Evolutionary conservation across 2,113 vertebrate genomes (phyloP).

Genomic region (Melanerpes formicivorus): DNA sequence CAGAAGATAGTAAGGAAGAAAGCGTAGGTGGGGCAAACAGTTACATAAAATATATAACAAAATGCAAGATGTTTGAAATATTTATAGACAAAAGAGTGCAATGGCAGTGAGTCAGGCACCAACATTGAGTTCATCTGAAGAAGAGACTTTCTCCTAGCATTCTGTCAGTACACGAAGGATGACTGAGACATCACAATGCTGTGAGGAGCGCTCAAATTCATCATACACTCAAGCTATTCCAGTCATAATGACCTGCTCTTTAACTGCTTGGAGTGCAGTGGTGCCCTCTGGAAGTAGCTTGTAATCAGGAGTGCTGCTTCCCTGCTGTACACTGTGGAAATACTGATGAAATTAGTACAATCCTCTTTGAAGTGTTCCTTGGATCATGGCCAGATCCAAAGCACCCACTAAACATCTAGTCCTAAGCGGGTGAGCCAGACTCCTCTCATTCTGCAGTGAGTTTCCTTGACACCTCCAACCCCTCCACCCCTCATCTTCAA

Average conservation of each 20-base stretch:
- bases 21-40: neutral
- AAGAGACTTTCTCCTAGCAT: neutral
- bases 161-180: neutral
- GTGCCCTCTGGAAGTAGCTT: slow-evolving; percentile 14
- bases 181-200: neutral
- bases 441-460: too few relatives aligned
- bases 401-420: neutral
- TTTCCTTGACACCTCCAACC: too few relatives aligned
- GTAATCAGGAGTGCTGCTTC: slow-evolving; percentile 19
- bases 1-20: neutral
- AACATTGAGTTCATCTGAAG: neutral
- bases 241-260: neutral
- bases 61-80: neutral
- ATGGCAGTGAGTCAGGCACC: neutral
- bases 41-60: neutral
- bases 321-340: slow-evolving; percentile 4
- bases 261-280: neutral
- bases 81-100: neutral
- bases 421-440: too few relatives aligned
- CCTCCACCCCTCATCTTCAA: too few relatives aligned
- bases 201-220: neutral
- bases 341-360: slow-evolving; percentile 52
- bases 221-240: neutral
- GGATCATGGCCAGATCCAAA: neutral
- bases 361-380: neutral